Percentiles rank a stretch among this genome's conserved stretches.
phyloP scores from a whole-genome alignment of 2,113 vertebrate species.

The Phrynosoma blainvillii region DNA sequence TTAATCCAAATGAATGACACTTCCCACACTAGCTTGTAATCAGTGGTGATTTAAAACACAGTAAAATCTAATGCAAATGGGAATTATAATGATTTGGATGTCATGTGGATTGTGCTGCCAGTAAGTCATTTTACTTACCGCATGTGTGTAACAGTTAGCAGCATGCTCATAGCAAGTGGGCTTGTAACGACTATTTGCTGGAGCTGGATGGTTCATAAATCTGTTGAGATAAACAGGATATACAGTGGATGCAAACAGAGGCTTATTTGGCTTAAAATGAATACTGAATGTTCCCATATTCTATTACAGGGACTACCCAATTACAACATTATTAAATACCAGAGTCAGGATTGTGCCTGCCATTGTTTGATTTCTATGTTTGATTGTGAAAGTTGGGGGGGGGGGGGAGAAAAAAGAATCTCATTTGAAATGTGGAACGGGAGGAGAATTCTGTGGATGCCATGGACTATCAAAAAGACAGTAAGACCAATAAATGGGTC shows the following conservation, averaged over 20 bases:
- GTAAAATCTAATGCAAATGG: not conserved
- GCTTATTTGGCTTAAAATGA: fast-evolving
- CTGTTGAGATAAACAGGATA: conserved; percentile 75
- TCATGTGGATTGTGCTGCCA: not conserved
- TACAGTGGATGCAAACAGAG: conserved; percentile 36
- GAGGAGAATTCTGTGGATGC: too few species aligned
- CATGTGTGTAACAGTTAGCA: conserved; percentile 98
- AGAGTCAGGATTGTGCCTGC: too few species aligned
- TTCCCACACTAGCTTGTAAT: not conserved
- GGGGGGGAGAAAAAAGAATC: too few species aligned
- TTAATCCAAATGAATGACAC: not conserved
- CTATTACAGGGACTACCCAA: not conserved
- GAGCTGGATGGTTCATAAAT: conserved; percentile 97
- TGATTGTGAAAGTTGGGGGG: too few species aligned
- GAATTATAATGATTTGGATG: conserved; percentile 7
- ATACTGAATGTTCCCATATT: not conserved
- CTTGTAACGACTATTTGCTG: conserved; percentile 96
- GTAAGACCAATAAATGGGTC: too few species aligned
- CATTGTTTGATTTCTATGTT: too few species aligned
- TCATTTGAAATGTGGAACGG: too few species aligned
- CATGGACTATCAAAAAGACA: too few species aligned
- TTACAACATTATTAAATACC: not conserved
- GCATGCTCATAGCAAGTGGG: conserved; percentile 97
- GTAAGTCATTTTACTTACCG: conserved; percentile 78
- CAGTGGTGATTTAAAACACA: not conserved